Evolutionary conservation across 2,797 vertebrate species (phyloP), one percentile per base, ranked within the genome.

Genomic region (Taenioides sp.): DNA sequence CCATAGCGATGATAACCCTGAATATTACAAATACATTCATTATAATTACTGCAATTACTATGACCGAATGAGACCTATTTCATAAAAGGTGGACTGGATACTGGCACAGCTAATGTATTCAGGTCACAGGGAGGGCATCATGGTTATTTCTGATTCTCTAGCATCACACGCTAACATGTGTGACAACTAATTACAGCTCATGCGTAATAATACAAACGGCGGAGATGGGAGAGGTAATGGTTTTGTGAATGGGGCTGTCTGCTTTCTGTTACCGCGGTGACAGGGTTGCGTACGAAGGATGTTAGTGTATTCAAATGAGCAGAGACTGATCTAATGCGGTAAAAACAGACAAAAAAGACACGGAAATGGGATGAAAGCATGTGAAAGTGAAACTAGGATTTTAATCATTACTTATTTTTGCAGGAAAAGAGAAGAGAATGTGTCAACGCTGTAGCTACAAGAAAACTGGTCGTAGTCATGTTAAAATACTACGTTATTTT

Each of bases 181-280:
- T 83, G 87, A 90, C 89, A 88, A 86, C 84, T 84, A 86, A 91
- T 91, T 91, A 90, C 80, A 78, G 80, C 73, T 80, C 87, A 79
- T 83, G 84, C 11, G 23, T 23, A 88, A 88, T 89, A 85, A 89
- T 85, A 80, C 82, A 85, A 90, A 84, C 75, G 73, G 80, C 72
- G 69, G 71, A 70, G 83, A 59, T 78, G 73, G 67, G 76, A 59
- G 76, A 79, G 83, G 81, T 79, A 65, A 79, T 65, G 78, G 63
- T 1, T 80, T 78, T 84, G 84, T 85, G 81, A 88, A 83, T 70
- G 74, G 69, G 60, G 69, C 84, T 57, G 80, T 81, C 73, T 83
- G 75, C 22, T 82, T 77, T 78, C 79, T 75, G 74, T 85, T 80
- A 75, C 40, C 71, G 79, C 67, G 67, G 3, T 65, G 68, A 83